These are phyloP conservation scores for Willisornis vidua DNA, from an alignment of 2,113 vertebrate species.

Conservation along the genomic window DNA sequence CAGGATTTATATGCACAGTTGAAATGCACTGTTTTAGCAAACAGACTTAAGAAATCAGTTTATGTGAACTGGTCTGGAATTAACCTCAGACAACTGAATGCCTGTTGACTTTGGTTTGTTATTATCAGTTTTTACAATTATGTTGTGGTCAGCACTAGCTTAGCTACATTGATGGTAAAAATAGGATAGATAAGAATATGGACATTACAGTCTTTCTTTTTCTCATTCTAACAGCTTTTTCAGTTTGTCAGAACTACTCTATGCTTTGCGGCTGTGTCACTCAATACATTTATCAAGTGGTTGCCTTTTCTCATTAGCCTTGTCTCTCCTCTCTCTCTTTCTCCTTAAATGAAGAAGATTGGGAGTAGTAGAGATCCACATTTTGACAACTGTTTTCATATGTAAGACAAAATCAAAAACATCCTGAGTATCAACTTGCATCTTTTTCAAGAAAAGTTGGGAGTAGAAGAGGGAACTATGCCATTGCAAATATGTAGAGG, in stretches of 20 bases:
- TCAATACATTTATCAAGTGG: not conserved
- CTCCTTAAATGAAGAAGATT: not conserved
- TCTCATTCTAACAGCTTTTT: not conserved
- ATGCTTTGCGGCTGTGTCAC: not conserved
- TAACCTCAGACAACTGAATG: not conserved
- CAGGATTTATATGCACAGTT: not conserved
- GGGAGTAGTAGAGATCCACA: not conserved
- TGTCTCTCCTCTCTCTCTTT: not conserved
- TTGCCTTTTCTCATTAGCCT: not conserved
- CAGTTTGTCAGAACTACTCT: not conserved
- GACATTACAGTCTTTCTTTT: not conserved
- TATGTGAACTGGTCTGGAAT: not conserved
- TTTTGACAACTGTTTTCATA: not conserved
- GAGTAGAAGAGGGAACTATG: not conserved
- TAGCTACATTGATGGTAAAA: not conserved
- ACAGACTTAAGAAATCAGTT: not conserved
- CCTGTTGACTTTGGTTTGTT: not conserved
- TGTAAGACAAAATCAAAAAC: not conserved
- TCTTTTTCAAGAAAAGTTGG: not conserved
- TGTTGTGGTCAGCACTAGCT: not conserved
- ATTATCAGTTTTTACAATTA: not conserved
- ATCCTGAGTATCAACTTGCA: not conserved
- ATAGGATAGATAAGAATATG: not conserved
- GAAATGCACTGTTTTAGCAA: not conserved
- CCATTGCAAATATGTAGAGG: not conserved